Evolutionary conservation across 2,797 vertebrate genomes (phyloP), one percentile per base, ranked within the genome.

Genomic region (Fringilla coelebs): DNA sequence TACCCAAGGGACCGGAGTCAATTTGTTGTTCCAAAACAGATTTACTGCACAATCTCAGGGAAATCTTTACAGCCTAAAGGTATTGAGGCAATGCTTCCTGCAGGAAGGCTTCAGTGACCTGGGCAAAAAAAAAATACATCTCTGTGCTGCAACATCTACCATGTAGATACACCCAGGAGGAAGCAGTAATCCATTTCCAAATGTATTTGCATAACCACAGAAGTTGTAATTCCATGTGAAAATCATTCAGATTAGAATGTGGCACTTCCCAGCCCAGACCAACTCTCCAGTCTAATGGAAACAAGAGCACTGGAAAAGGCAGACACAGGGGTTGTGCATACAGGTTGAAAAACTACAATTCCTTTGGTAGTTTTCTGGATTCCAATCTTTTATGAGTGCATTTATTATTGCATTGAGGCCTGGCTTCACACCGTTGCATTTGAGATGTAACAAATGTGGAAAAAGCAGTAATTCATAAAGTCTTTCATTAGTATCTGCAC

Each of bases 11-110:
- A 91, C 0, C 48, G 14, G 60, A 84, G 73, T 76, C 93, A 91
- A 76, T 97, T 91, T 94, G 73, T 43, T 93, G 73, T 63, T 94
- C 87, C 67, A 84, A 77, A 80, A 62, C 34, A 90, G 82, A 93
- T 90, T 91, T 93, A 93, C 89, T 86, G 91, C 91, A 86, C 94
- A 90, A 38, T 90, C 85, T 91, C 88, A 57, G 41, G 63, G 41
- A 94, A 95, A 88, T 86, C 82, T 63, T 88, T 84, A 60, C 1
- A 4, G 85, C 41, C 85, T 86, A 49, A 76, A 94, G 76, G n/a
- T 89, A 95, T 8, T 51, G 51, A 80, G 73, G 75, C 54, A 58
- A 89, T 80, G 70, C 58, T 91, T 94, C 85, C 85, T 85, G 58
- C 79, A 68, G 73, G 51, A 94, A 88, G 48, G 60, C 31, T 84